Evolutionary conservation across 2,888 invertebrate species (phyloP), one percentile per base, ranked within the genome.

Genomic region (Slavum lentiscoides): DNA sequence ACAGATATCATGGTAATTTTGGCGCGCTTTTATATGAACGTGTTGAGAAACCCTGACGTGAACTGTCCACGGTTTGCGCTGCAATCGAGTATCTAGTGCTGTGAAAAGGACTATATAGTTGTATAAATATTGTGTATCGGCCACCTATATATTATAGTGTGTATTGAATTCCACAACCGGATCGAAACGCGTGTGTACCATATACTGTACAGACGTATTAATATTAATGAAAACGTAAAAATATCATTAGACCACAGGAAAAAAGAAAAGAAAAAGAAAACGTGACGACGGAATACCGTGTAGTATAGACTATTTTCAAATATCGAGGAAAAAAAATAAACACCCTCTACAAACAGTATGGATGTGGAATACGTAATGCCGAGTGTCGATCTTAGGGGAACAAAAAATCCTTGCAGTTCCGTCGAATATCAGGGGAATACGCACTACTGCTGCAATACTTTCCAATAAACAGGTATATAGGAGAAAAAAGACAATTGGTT

Each of bases 341-440:
- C 64, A 72, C 80, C n/a, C 64, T 62, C n/a, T 21, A 17, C 68
- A 62, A 62, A 70, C 13, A 61, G 55, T 53, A 69, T 80, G 70
- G 11, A n/a, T 37, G 23, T 11, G 30, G 64, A 80, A 80, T 80
- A 66, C 58, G 39, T 80, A 72, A 80, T 58, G 21, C 2, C 55
- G 19, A 59, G 15, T 4, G 30, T 62, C 62, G 72, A 64, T 43
- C 23, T 64, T n/a, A 59, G 68, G 49, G 21, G 17, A 59, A 58
- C 58, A 72, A 67, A 58, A 64, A 72, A 72, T 80, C 80, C 58
- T 66, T 61, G 55, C 64, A 53, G 62, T 70, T 69, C 39, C 19
- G 61, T 55, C 39, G 5, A 80, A 43, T 80, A 72, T 72, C 66
- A 19, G 39, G 72, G 72, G 80, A 80, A 80, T 80, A 70, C 61